These are phyloP conservation scores for Microchrysa polita DNA, from an alignment of 2,888 invertebrate genomes.

Conservation along the genomic window DNA sequence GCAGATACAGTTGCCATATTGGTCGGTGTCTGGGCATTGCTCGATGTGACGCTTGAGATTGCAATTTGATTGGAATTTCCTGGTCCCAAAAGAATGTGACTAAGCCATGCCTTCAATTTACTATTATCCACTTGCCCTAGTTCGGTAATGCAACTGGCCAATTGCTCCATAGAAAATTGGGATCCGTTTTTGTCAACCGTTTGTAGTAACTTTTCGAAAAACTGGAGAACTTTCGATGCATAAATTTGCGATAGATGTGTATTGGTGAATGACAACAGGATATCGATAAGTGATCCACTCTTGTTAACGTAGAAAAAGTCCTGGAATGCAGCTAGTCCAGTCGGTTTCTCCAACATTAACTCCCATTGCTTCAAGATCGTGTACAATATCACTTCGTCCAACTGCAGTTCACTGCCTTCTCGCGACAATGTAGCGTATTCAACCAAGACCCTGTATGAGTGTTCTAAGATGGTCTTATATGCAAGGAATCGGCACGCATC, in stretches of 20 bases:
- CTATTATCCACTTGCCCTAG: slow-evolving; percentile 72
- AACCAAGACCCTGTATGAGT: slow-evolving; percentile 75
- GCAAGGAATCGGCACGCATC: slow-evolving; percentile 74
- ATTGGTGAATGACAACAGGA: slow-evolving; percentile 83
- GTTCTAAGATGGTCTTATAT: slow-evolving; percentile 72
- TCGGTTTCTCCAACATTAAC: slow-evolving; percentile 81
- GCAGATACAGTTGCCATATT: slow-evolving; percentile 65
- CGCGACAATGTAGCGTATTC: slow-evolving; percentile 67
- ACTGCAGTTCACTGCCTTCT: slow-evolving; percentile 54
- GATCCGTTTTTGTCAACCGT: slow-evolving; percentile 71
- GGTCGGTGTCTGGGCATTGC: slow-evolving; percentile 67
- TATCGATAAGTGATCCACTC: slow-evolving; percentile 76
- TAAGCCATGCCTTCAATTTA: slow-evolving; percentile 72
- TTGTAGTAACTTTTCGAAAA: slow-evolving; percentile 79
- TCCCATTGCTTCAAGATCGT: slow-evolving; percentile 79
- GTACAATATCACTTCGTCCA: slow-evolving; percentile 60
- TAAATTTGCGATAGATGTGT: slow-evolving; percentile 76
- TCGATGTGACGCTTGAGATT: slow-evolving; percentile 64
- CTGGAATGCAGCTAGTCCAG: slow-evolving; percentile 84
- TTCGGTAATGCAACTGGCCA: slow-evolving; percentile 74
- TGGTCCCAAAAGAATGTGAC: slow-evolving; percentile 73
- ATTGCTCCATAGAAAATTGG: slow-evolving; percentile 71
- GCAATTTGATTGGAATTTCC: slow-evolving; percentile 57
- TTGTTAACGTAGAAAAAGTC: slow-evolving; percentile 78
- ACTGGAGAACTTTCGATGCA: slow-evolving; percentile 80